These are phyloP conservation scores for Marisa cornuarietis DNA, from an alignment of 1,140 invertebrate species.

Conservation along the genomic window DNA sequence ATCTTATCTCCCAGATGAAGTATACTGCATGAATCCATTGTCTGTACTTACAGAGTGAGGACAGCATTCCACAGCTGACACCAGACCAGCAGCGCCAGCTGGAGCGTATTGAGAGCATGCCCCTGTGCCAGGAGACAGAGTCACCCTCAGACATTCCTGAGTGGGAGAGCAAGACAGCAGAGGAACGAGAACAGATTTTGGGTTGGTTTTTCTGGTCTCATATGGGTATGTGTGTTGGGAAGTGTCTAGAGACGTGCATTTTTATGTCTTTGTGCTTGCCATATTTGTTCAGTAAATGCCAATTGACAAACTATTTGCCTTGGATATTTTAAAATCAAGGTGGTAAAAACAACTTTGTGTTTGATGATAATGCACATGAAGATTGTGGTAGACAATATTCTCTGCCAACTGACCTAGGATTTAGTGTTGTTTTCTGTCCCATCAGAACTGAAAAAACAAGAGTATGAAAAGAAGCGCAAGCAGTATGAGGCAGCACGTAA, in stretches of 20 bases:
- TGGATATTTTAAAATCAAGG: too few species aligned
- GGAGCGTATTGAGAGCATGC: slow-evolving; percentile 66
- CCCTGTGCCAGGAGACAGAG: slow-evolving; percentile 57
- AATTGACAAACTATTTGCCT: too few species aligned
- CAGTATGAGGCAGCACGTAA: slow-evolving; percentile 54
- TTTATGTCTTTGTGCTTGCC: too few species aligned
- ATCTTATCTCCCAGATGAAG: too few species aligned
- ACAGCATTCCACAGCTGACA: slow-evolving; percentile 60
- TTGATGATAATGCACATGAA: too few species aligned
- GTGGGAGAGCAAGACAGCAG: slow-evolving; percentile 50
- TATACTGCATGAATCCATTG: neutral
- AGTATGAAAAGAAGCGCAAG: slow-evolving; percentile 54
- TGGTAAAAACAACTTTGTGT: too few species aligned
- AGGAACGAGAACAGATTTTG: slow-evolving; percentile 49
- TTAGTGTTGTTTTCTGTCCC: neutral
- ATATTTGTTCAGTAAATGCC: too few species aligned
- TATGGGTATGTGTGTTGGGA: too few species aligned
- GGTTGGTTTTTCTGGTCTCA: slow-evolving; percentile 31
- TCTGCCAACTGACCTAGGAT: neutral
- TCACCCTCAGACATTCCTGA: slow-evolving; percentile 31
- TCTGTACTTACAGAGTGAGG: slow-evolving; percentile 58
- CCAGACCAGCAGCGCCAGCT: slow-evolving; percentile 66
- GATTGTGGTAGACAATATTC: too few species aligned
- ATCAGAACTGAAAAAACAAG: slow-evolving; percentile 54
- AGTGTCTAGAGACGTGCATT: too few species aligned